Evolutionary conservation across 2,113 vertebrate species (phyloP).

Genomic region (Nipponia nippon): DNA sequence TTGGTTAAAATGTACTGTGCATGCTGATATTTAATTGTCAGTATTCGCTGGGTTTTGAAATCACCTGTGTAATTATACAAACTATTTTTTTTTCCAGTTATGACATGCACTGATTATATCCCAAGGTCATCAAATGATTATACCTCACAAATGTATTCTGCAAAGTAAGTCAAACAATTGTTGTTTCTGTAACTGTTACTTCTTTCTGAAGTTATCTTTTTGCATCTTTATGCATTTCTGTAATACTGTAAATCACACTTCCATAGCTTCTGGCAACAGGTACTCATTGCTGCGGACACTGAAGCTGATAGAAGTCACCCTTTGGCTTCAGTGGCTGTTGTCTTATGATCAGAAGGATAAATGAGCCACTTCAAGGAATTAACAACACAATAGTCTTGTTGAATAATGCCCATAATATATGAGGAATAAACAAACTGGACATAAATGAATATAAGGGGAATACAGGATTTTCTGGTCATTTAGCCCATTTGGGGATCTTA

Average conservation of each 20-base stretch:
- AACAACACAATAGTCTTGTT: not conserved
- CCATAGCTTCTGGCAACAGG: not conserved
- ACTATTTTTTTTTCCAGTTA: slow-evolving; percentile 74
- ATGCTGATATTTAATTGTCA: not conserved
- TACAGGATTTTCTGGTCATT: not conserved
- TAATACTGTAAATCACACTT: not conserved
- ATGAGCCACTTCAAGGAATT: not conserved
- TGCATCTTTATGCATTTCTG: not conserved
- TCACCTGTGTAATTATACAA: not conserved
- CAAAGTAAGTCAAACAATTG: slow-evolving; percentile 78
- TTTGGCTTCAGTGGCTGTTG: not conserved
- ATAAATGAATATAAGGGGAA: not conserved
- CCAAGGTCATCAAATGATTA: slow-evolving; percentile 81
- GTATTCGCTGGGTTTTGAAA: slow-evolving; percentile 26
- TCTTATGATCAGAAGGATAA: not conserved
- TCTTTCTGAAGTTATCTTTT: not conserved
- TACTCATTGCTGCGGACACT: not conserved
- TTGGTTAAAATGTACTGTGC: not conserved
- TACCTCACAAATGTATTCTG: slow-evolving; percentile 83
- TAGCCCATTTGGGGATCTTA: not conserved
- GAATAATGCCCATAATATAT: not conserved
- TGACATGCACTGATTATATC: slow-evolving; percentile 82
- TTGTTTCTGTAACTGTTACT: not conserved
- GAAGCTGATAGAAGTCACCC: not conserved
- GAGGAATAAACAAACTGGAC: not conserved